A percentile compares a stretch with the other conserved stretches of the same genome.
phyloP scores from a whole-genome alignment of 2,797 vertebrate species.

The Avahi laniger region DNA sequence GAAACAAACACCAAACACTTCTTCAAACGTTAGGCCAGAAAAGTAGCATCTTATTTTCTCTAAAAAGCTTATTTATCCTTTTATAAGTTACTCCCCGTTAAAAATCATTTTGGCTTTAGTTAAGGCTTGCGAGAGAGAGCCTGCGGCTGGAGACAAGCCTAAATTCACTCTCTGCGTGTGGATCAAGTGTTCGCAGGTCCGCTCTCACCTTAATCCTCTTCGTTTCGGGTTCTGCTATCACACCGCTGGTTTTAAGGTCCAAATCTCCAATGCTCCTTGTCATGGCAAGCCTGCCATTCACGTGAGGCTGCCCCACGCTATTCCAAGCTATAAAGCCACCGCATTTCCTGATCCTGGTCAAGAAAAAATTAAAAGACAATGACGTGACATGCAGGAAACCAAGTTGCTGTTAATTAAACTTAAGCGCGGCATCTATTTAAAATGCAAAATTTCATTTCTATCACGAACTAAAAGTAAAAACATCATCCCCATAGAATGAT shows the following conservation, averaged over 20 bases:
- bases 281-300: slow-evolving; percentile 98
- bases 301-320: slow-evolving; percentile 96
- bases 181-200: background rate
- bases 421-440: background rate
- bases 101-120: background rate
- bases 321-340: slow-evolving; percentile 97
- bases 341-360: slow-evolving; percentile 91
- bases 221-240: slow-evolving; percentile 96
- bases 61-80: background rate
- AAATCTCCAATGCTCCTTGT: slow-evolving; percentile 97
- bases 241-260: slow-evolving; percentile 94
- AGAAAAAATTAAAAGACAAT: slow-evolving; percentile 35
- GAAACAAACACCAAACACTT: background rate
- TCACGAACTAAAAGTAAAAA: background rate
- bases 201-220: slow-evolving; percentile 89
- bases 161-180: background rate
- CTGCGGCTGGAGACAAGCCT: background rate
- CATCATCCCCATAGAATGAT: background rate
- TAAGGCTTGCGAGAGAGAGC: background rate
- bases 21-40: background rate
- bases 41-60: background rate
- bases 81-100: background rate
- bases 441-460: background rate
- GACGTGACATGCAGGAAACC: background rate
- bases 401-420: slow-evolving; percentile 4